Evolutionary conservation across 2,888 invertebrate species (phyloP).

Genomic region (Dugesia japonica): DNA sequence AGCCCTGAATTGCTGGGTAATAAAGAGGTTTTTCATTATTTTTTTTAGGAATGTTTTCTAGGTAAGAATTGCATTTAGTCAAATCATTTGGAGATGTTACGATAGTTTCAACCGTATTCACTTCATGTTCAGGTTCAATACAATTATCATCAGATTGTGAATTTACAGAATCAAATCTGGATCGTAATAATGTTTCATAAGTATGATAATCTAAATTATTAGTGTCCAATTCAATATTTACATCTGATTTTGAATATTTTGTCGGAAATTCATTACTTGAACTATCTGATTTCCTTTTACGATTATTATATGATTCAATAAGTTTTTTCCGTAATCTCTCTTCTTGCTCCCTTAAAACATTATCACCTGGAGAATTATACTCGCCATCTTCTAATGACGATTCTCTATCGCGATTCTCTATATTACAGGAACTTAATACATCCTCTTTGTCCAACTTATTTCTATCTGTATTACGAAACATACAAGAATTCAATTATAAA

Average conservation of each 20-base stretch:
- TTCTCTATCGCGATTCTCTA: not conserved
- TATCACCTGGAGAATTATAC: not conserved
- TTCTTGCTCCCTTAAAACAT: not conserved
- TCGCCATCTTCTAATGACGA: conserved; percentile 3
- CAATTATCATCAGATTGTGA: not conserved
- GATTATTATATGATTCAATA: not conserved
- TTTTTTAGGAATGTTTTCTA: not conserved
- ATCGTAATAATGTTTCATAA: not conserved
- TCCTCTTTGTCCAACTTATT: too few relatives aligned
- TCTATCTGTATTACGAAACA: too few relatives aligned
- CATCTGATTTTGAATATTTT: not conserved
- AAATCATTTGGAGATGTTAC: not conserved
- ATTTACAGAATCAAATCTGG: not conserved
- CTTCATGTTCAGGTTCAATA: not conserved
- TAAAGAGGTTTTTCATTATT: not conserved
- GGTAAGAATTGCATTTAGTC: not conserved
- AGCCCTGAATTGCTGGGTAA: conserved; percentile 53
- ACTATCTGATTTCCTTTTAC: not conserved
- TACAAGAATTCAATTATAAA: too few relatives aligned
- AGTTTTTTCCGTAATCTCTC: not conserved
- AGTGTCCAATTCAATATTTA: not conserved
- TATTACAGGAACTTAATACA: too few relatives aligned
- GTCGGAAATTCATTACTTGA: not conserved
- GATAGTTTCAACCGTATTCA: not conserved
- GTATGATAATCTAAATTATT: not conserved